Base-by-base conservation (phyloP, 2,888 invertebrate species). In the Celastrina argiolus region DNA sequence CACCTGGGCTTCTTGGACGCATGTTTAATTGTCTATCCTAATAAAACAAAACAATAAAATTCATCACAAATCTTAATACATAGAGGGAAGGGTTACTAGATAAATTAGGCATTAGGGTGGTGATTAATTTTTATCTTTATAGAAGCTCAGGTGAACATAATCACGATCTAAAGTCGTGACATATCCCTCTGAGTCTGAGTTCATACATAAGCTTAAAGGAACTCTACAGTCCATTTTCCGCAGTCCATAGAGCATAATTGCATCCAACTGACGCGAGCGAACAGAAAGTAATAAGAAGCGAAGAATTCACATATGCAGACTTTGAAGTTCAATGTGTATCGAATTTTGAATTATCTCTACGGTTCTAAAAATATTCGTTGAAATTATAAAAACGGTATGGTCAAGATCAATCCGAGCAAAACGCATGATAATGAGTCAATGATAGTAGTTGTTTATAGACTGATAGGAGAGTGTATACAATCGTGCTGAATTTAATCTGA, bases 401-500 rank as follows among this genome's bases (percentile, higher is more conserved):
- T 76, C 77, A 78, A 74, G 75, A 74, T 70, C 75, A 74, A 61
- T 74, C 73, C 73, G 61, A 61, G 61, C 61, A 61, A 22, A 61
- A 75, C 63, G 39, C 51, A 34, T 64, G 70, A 72, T 73, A 72
- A 70, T 63, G 71, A 67, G 71, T 67, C 65, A 64, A 66, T 58
- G 64, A 69, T 73, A 77, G 79, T 81, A 78, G 75, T 67, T 66
- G 71, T 72, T 78, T 80, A 81, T 82, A 80, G 74, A 71, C 81
- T 78, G 82, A 83, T 84, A 85, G 73, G 74, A 74, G 76, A 76
- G 70, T 83, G 79, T 83, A 85, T 84, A 84, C 80, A 75, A 75
- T 74, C 71, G 65, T 61, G 42, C 68, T 72, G 68, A 73, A 70
- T 73, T 72, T 73, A 72, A 75, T 75, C 76, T 70, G 76, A 76